Conservation (phyloP, 2,113 vertebrate genomes). For the Pseudopipra pipra region DNA sequence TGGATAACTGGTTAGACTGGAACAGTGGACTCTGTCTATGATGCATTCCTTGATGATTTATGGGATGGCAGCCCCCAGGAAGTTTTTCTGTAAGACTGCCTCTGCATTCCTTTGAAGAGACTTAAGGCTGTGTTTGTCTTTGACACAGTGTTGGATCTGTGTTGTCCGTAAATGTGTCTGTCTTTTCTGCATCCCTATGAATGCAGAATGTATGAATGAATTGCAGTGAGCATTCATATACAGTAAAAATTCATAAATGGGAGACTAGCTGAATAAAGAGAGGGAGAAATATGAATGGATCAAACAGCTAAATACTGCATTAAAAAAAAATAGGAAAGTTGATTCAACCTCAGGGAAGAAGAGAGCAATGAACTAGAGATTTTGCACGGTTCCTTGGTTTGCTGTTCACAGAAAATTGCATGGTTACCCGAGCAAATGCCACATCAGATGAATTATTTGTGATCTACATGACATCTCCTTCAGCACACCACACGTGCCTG, state of each 20-base stretch:
- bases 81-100: not conserved
- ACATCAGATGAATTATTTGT: constrained; percentile 26
- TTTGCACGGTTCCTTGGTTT: not conserved
- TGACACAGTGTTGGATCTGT: accelerated
- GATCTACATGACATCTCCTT: constrained; percentile 14
- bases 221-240: not conserved
- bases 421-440: not conserved
- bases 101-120: not conserved
- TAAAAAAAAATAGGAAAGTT: not conserved
- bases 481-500: not conserved
- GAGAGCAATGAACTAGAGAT: not conserved
- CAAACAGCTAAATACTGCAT: not conserved
- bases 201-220: not conserved
- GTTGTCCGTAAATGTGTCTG: not conserved
- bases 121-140: not conserved
- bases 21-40: not conserved
- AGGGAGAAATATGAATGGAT: constrained; percentile 19
- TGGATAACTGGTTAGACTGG: not conserved
- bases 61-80: not conserved
- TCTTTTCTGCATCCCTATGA: not conserved
- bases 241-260: not conserved
- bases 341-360: not conserved
- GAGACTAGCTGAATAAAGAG: not conserved
- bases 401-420: not conserved
- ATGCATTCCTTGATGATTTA: not conserved